Evolutionary conservation across 2,113 vertebrate genomes (phyloP).

Genomic region (Piprites chloris): DNA sequence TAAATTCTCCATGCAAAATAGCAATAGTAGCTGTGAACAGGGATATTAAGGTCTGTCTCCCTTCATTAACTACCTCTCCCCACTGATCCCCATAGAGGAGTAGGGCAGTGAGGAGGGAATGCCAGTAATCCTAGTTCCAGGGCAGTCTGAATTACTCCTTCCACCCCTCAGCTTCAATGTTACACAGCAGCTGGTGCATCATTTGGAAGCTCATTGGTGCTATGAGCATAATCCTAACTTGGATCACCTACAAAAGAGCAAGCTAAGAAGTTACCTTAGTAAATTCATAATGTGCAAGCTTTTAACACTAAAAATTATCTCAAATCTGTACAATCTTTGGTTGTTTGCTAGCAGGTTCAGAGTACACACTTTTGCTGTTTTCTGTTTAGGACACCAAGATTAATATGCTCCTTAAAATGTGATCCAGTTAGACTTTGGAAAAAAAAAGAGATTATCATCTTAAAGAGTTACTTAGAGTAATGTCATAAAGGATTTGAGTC

Average conservation of each 20-base stretch:
- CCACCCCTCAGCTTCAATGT: background rate
- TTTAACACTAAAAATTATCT: background rate
- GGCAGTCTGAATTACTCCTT: background rate
- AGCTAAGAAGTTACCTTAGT: background rate
- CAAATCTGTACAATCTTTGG: background rate
- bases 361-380: background rate
- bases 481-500: background rate
- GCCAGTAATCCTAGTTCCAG: background rate
- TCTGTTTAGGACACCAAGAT: background rate
- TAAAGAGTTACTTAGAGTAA: background rate
- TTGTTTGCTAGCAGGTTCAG: background rate
- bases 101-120: background rate
- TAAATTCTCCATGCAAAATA: background rate
- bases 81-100: background rate
- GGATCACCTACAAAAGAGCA: background rate
- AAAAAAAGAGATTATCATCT: background rate
- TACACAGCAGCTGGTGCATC: background rate
- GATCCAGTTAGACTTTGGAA: background rate
- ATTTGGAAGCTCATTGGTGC: background rate
- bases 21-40: background rate
- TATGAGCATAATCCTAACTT: background rate
- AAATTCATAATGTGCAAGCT: background rate
- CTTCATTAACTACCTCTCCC: background rate
- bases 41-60: background rate
- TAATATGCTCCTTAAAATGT: background rate